Evolutionary conservation across 2,797 vertebrate species (phyloP).

Genomic region (Myotis daubentonii): DNA sequence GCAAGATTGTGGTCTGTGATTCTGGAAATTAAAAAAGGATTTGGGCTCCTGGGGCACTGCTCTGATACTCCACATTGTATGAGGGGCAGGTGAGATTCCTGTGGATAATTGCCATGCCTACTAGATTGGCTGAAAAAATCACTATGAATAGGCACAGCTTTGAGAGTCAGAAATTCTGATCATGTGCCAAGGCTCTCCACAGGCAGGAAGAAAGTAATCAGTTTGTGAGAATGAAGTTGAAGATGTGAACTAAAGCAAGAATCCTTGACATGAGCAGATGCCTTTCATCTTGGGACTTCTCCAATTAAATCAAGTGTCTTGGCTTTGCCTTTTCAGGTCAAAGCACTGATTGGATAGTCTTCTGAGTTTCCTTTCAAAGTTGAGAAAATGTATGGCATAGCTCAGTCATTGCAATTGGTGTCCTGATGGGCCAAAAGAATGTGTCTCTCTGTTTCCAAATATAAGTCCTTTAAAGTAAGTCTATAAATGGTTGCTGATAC

Average conservation of each 20-base stretch:
- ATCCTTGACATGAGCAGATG: background rate
- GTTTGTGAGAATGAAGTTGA: slow-evolving; percentile 61
- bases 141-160: background rate
- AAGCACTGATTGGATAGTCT: background rate
- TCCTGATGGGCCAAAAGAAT: background rate
- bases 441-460: background rate
- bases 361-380: slow-evolving; percentile 28
- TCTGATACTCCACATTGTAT: background rate
- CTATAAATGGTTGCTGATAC: background rate
- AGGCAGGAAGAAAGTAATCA: slow-evolving; percentile 49
- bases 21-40: slow-evolving; percentile 13
- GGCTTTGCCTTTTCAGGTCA: slow-evolving; percentile 34
- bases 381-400: background rate
- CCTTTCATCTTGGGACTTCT: background rate
- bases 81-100: background rate
- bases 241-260: slow-evolving; percentile 39
- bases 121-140: slow-evolving; percentile 43
- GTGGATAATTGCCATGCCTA: slow-evolving; percentile 5
- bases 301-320: slow-evolving; percentile 39
- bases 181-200: slow-evolving; percentile 40
- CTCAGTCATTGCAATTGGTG: background rate
- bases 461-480: background rate
- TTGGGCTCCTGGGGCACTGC: background rate
- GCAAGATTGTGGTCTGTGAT: background rate
- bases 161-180: slow-evolving; percentile 32